A percentile compares a stretch with the other conserved stretches of the same genome.
Evolutionary conservation across 2,113 vertebrate species (phyloP).

Genomic region (Delphinapterus leucas): DNA sequence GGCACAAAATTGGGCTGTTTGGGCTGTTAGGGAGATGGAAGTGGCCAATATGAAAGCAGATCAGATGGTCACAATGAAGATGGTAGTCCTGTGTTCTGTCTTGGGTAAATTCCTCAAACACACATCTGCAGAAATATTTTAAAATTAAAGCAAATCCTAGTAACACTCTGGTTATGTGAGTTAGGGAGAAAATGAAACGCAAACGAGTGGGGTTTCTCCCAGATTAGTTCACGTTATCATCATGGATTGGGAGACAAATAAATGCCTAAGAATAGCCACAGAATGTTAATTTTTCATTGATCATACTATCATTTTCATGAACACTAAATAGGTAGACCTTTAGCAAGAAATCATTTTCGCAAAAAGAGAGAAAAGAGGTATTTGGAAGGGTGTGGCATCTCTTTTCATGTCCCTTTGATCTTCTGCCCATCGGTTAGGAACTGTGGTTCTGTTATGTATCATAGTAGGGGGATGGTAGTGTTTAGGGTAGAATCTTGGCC

Average conservation of each 20-base stretch:
- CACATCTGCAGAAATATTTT: neutral
- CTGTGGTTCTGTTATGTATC: neutral
- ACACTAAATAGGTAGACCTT: conserved; percentile 20
- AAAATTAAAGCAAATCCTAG: neutral
- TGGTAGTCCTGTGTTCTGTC: neutral
- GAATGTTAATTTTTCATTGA: conserved; percentile 29
- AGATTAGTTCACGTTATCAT: neutral
- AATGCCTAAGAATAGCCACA: conserved; percentile 18
- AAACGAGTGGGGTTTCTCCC: neutral
- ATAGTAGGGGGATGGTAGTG: fast-evolving
- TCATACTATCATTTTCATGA: neutral
- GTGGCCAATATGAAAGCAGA: neutral
- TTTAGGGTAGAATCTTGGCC: neutral
- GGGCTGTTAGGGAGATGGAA: neutral
- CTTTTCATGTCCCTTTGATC: neutral
- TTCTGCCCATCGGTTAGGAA: neutral
- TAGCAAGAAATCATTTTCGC: neutral
- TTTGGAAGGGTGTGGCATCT: neutral
- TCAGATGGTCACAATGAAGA: neutral
- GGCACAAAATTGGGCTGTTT: neutral
- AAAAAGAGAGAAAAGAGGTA: neutral
- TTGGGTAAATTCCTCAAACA: neutral
- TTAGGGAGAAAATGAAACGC: neutral
- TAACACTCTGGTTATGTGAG: neutral
- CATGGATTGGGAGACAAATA: conserved; percentile 2